phyloP scores from a whole-genome alignment of 1,140 invertebrate genomes.

The Aphelenchoides fujianensis region DNA sequence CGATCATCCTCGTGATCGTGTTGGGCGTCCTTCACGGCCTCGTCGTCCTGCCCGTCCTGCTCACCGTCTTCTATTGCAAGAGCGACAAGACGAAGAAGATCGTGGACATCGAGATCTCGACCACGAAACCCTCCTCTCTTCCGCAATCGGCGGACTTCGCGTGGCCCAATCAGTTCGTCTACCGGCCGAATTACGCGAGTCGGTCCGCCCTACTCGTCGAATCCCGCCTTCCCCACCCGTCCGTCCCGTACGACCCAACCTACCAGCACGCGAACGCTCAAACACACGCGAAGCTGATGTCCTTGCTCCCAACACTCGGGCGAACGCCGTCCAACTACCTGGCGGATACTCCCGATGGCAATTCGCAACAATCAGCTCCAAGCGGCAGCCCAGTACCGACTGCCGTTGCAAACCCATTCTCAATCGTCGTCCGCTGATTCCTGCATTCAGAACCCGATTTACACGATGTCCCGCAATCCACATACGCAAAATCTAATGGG shows the following conservation, averaged over 20 bases:
- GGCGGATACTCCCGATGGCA: not conserved
- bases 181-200: not conserved
- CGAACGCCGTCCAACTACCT: not conserved
- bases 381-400: not conserved
- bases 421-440: not conserved
- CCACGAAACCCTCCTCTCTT: not conserved
- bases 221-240: too few species aligned
- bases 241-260: too few species aligned
- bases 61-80: constrained; percentile 67
- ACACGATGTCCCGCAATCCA: not conserved
- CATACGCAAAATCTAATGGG: not conserved
- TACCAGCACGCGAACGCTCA: not conserved
- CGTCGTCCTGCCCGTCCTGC: constrained; percentile 70
- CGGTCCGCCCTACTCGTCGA: too few species aligned
- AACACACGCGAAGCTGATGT: not conserved
- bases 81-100: not conserved
- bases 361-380: not conserved
- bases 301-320: not conserved
- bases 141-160: not conserved
- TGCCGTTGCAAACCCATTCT: not conserved
- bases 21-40: constrained; percentile 67
- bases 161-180: not conserved
- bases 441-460: too few species aligned
- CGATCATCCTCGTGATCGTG: constrained; percentile 89
- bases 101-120: not conserved